phyloP scores from a whole-genome alignment of 2,888 invertebrate genomes.

The Xestia xanthographa region DNA sequence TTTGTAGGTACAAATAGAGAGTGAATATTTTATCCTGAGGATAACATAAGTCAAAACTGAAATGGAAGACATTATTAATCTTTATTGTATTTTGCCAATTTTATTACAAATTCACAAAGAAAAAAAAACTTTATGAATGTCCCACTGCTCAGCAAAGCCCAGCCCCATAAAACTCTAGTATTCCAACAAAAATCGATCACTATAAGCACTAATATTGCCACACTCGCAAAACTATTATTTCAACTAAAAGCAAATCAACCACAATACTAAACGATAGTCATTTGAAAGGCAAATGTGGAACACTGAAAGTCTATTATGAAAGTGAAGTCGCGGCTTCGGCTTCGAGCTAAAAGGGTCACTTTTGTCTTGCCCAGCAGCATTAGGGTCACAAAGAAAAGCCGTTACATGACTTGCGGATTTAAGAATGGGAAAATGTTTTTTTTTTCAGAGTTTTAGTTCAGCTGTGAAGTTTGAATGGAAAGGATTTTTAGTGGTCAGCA shows the following conservation, averaged over 20 bases:
- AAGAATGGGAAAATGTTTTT: slow-evolving; percentile 4
- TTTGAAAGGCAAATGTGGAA: slow-evolving; percentile 59
- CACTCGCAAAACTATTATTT: background rate
- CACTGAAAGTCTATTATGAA: slow-evolving; percentile 53
- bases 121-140: background rate
- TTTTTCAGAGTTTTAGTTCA: background rate
- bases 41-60: background rate
- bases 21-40: background rate
- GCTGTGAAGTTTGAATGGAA: slow-evolving; percentile 8
- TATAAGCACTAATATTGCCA: background rate
- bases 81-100: background rate
- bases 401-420: slow-evolving; percentile 40
- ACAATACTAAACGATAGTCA: slow-evolving; percentile 37
- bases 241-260: slow-evolving; percentile 36
- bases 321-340: slow-evolving; percentile 36
- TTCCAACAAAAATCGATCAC: background rate
- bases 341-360: slow-evolving; percentile 56
- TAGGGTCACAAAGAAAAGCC: slow-evolving; percentile 60
- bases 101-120: background rate
- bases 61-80: background rate
- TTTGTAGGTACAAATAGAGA: background rate
- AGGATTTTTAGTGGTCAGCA: slow-evolving; percentile 1
- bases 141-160: background rate
- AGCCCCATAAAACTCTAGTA: background rate
- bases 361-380: slow-evolving; percentile 61